A percentile compares a stretch with the other conserved stretches of the same genome.
phyloP scores from a whole-genome alignment of 2,888 invertebrate species.

The Platypus cylindrus region DNA sequence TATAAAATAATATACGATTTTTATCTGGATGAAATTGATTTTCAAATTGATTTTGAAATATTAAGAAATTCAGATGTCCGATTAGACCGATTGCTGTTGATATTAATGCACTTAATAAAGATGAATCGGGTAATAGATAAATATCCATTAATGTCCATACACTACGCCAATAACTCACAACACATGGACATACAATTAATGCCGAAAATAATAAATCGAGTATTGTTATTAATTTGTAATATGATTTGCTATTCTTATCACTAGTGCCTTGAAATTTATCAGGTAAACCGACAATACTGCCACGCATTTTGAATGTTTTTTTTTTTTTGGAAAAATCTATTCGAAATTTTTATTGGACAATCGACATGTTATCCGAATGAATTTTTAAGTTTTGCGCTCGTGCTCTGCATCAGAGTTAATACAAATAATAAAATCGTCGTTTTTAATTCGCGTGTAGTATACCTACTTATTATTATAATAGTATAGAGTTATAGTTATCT shows the following conservation, averaged over 20 bases:
- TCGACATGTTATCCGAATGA: too few species aligned
- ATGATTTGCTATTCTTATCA: slow-evolving; percentile 13
- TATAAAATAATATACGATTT: slow-evolving; percentile 53
- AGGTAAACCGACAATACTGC: slow-evolving; percentile 53
- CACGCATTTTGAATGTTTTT: slow-evolving; percentile 47
- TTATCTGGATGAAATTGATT: slow-evolving; percentile 52
- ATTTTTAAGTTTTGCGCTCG: too few species aligned
- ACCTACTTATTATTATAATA: too few species aligned
- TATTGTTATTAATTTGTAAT: slow-evolving; percentile 38
- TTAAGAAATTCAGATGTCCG: slow-evolving; percentile 56
- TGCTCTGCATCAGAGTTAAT: too few species aligned
- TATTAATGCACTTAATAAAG: slow-evolving; percentile 48
- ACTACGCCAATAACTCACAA: slow-evolving; percentile 78
- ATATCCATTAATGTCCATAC: slow-evolving; percentile 70
- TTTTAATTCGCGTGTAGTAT: too few species aligned
- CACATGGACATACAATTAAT: slow-evolving; percentile 62
- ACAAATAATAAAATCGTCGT: too few species aligned
- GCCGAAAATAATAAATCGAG: slow-evolving; percentile 63
- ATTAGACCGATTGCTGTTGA: slow-evolving; percentile 58
- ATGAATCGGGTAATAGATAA: slow-evolving; percentile 52
- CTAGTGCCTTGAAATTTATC: slow-evolving; percentile 40
- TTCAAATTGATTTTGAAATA: slow-evolving; percentile 50
- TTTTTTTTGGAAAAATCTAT: too few species aligned
- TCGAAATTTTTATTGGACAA: too few species aligned
- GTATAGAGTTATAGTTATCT: too few species aligned